These are phyloP conservation scores for Apamea sordens DNA, from an alignment of 2,888 invertebrate species.

Conservation along the genomic window DNA sequence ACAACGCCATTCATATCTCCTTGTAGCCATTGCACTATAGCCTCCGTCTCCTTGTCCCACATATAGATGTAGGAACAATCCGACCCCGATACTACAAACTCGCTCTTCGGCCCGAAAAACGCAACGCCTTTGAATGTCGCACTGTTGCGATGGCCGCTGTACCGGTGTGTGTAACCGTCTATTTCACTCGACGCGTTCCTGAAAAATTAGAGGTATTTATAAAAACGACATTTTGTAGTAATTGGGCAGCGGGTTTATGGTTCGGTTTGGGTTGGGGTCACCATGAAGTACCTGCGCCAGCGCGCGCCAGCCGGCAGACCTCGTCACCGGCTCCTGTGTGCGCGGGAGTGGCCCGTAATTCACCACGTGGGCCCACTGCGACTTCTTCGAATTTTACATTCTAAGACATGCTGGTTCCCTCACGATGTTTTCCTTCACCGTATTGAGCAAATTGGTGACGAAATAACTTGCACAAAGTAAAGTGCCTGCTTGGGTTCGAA, in stretches of 20 bases:
- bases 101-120: constrained; percentile 97
- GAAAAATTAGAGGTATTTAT: constrained; percentile 29
- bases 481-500: neutral
- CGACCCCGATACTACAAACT: constrained; percentile 97
- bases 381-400: neutral
- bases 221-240: neutral
- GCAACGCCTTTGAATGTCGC: constrained; percentile 97
- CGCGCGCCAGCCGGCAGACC: too few relatives aligned
- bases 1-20: constrained; percentile 96
- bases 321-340: neutral
- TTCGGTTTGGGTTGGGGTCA: neutral
- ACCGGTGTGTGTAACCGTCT: constrained; percentile 89
- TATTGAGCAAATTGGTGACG: neutral
- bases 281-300: neutral
- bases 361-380: neutral
- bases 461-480: neutral
- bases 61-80: constrained; percentile 97
- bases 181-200: constrained; percentile 75
- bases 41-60: constrained; percentile 97
- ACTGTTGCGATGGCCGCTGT: constrained; percentile 92
- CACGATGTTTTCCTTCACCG: neutral
- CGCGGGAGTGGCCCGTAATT: neutral
- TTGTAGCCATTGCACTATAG: constrained; percentile 96
- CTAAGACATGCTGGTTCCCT: neutral
- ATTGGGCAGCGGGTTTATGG: neutral